A percentile compares a stretch with the other conserved stretches of the same genome.
Evolutionary conservation across 1,140 invertebrate species (phyloP).

Genomic region (Drosophila sp.): DNA sequence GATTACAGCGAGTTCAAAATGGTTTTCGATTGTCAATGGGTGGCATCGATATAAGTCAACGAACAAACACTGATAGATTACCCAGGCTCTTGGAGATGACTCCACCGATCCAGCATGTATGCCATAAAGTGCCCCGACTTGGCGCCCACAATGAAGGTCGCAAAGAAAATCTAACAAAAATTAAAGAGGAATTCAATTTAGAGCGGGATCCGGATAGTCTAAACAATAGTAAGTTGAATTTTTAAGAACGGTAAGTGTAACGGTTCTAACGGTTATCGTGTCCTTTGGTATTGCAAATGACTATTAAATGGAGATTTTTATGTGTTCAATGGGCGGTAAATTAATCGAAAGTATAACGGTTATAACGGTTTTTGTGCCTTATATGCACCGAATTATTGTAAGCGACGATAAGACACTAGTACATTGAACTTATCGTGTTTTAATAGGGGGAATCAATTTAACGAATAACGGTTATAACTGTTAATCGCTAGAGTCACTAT

Average conservation of each 20-base stretch:
- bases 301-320: no score
- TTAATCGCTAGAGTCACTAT: no score
- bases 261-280: no score
- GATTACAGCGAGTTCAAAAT: neutral
- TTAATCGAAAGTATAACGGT: no score
- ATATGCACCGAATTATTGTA: no score
- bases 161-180: neutral
- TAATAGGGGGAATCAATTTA: no score
- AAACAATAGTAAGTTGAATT: neutral
- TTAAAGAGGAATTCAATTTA: neutral
- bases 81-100: neutral
- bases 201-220: neutral
- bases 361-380: no score
- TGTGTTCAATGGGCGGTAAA: no score
- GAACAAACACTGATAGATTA: conserved; percentile 5
- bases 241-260: neutral
- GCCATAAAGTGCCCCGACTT: neutral
- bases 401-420: no score
- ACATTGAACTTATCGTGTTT: no score
- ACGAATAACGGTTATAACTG: no score
- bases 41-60: neutral
- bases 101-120: neutral
- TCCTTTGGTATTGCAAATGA: no score
- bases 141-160: neutral
- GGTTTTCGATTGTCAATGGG: neutral